Evolutionary conservation across 2,888 invertebrate genomes (phyloP).

Genomic region (Oligia fasciuncula): DNA sequence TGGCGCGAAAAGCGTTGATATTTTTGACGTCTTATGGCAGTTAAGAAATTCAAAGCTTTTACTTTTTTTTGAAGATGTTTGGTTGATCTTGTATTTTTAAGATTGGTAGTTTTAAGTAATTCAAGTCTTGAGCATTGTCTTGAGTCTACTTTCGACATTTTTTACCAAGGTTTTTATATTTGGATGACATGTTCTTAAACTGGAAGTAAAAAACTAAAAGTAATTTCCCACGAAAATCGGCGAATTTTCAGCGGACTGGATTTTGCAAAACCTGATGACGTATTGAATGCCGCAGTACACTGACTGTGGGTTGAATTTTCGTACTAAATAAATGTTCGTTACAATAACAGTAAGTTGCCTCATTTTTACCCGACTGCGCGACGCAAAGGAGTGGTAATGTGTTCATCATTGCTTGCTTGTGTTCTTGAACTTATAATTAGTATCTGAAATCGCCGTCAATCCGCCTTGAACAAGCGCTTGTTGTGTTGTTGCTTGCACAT

Average conservation of each 20-base stretch:
- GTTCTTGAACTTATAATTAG: neutral
- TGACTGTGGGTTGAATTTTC: too few relatives aligned
- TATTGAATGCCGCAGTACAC: neutral
- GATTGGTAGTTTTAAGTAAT: neutral
- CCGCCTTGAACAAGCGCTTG: neutral
- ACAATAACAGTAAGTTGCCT: neutral
- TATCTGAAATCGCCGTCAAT: neutral
- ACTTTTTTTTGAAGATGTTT: neutral
- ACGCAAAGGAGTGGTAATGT: too few relatives aligned
- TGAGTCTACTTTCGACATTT: neutral
- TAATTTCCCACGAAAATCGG: neutral
- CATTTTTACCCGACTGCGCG: neutral
- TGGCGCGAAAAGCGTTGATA: neutral
- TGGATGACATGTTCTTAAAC: too few relatives aligned
- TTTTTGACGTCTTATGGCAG: conserved; percentile 17
- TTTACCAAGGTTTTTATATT: too few relatives aligned
- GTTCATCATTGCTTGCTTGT: neutral
- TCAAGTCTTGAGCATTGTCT: neutral
- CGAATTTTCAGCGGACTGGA: neutral
- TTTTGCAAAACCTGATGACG: neutral
- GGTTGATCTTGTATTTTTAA: neutral
- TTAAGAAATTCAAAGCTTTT: neutral
- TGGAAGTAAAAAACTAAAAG: too few relatives aligned
- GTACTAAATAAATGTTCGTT: neutral
- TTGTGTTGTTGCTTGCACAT: too few relatives aligned